phyloP scores from a whole-genome alignment of 1,140 invertebrate species.

The Bombus sibiricus region DNA sequence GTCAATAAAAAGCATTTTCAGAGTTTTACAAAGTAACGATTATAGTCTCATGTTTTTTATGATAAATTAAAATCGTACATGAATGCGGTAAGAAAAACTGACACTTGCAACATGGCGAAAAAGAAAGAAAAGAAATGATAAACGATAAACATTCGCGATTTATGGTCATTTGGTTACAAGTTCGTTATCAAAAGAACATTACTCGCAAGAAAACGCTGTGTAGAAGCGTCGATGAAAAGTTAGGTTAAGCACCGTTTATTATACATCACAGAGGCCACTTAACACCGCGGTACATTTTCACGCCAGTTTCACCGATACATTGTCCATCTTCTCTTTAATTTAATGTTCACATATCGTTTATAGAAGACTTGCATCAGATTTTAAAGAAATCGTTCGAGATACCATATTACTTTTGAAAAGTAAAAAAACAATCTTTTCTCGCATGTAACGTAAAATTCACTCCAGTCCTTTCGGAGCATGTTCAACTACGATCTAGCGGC shows the following conservation, averaged over 20 bases:
- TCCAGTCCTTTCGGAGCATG: constrained; percentile 39
- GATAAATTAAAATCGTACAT: constrained; percentile 26
- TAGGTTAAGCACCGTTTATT: constrained; percentile 58
- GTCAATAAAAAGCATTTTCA: constrained; percentile 6
- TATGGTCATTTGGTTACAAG: constrained; percentile 20
- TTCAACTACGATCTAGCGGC: constrained; percentile 38
- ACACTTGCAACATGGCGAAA: not conserved
- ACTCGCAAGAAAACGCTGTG: constrained; percentile 37
- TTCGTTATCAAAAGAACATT: constrained; percentile 39
- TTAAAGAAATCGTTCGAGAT: constrained; percentile 16
- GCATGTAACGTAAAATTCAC: constrained; percentile 42
- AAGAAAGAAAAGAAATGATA: constrained; percentile 23
- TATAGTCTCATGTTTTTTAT: constrained; percentile 11
- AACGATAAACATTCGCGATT: constrained; percentile 6
- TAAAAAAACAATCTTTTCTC: constrained; percentile 33
- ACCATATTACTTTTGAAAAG: constrained; percentile 29
- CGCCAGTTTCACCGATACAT: constrained; percentile 40
- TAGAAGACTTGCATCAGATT: not conserved
- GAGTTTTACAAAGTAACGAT: constrained; percentile 16
- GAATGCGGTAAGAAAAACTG: not conserved
- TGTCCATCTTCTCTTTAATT: constrained; percentile 24
- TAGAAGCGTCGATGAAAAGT: constrained; percentile 53
- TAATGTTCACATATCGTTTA: constrained; percentile 25
- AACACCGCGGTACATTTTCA: constrained; percentile 59
- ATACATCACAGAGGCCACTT: constrained; percentile 52